phyloP scores from a whole-genome alignment of 2,113 vertebrate species.

The Catharus minimus region DNA sequence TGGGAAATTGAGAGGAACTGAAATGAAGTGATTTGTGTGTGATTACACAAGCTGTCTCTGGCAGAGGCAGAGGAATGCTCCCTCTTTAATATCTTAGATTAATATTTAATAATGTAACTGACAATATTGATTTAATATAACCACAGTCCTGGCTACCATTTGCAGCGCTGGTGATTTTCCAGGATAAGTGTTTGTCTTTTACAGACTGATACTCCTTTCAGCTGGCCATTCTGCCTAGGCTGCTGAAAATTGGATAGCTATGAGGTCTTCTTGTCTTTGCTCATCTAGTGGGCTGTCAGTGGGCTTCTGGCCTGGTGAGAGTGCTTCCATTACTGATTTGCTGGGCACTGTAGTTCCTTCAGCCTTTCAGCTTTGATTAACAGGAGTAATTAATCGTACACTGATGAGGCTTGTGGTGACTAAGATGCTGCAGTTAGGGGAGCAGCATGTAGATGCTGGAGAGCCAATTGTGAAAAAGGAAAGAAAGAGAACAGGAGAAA shows the following conservation, averaged over 20 bases:
- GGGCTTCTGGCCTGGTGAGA: neutral
- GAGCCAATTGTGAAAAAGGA: neutral
- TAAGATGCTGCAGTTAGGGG: neutral
- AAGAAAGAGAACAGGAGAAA: neutral
- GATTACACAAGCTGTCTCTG: neutral
- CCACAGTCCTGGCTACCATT: neutral
- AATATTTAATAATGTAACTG: conserved; percentile 6
- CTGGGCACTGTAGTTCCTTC: neutral
- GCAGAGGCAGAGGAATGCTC: neutral
- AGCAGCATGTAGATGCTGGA: neutral
- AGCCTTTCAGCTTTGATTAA: conserved; percentile 23
- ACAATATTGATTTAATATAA: conserved; percentile 8
- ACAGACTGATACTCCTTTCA: neutral
- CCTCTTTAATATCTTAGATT: neutral
- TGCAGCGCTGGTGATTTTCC: neutral
- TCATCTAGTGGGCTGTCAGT: neutral
- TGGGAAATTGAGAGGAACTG: neutral
- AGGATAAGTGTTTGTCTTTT: neutral
- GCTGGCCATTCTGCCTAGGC: neutral
- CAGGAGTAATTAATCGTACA: conserved; percentile 13
- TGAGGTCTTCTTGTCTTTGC: neutral
- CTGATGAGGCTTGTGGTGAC: neutral
- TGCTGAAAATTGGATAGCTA: neutral
- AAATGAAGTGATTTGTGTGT: neutral
- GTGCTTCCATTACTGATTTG: neutral